Conservation (phyloP, 2,888 invertebrate genomes). For the Theristus sp. region DNA sequence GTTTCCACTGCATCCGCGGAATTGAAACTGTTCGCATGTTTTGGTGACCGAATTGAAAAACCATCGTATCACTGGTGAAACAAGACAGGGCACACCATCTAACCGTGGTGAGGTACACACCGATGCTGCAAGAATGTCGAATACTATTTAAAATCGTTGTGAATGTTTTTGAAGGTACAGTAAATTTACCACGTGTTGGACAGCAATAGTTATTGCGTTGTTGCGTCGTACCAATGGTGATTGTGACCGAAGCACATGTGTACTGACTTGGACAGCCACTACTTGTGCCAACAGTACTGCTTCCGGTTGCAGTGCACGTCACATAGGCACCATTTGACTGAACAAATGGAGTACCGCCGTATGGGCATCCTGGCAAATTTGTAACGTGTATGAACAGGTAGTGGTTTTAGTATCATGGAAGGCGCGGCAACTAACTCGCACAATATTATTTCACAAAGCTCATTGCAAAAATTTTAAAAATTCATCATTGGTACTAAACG, state of each 20-base stretch:
- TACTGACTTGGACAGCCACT: background rate
- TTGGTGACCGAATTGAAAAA: background rate
- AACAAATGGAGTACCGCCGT: background rate
- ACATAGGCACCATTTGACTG: background rate
- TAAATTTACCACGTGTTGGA: background rate
- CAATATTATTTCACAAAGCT: too few relatives aligned
- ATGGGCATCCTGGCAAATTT: conserved; percentile 1
- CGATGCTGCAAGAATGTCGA: background rate
- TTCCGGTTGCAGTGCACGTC: background rate
- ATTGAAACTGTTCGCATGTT: background rate
- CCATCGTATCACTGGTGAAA: background rate
- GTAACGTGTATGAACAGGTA: too few relatives aligned
- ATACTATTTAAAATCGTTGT: background rate
- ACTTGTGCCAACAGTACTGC: background rate
- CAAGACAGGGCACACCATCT: background rate
- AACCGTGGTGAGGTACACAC: background rate
- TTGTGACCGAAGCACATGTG: background rate
- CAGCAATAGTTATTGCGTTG: background rate
- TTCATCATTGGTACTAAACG: too few relatives aligned
- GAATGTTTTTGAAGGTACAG: background rate
- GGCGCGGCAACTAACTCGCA: too few relatives aligned
- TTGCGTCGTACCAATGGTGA: background rate
- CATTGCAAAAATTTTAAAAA: too few relatives aligned
- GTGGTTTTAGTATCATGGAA: too few relatives aligned
- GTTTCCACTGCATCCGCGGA: conserved; percentile 1